Percentiles rank a stretch among this genome's conserved stretches.
phyloP scores from a whole-genome alignment of 2,888 invertebrate species.

The Litoditis marina region DNA sequence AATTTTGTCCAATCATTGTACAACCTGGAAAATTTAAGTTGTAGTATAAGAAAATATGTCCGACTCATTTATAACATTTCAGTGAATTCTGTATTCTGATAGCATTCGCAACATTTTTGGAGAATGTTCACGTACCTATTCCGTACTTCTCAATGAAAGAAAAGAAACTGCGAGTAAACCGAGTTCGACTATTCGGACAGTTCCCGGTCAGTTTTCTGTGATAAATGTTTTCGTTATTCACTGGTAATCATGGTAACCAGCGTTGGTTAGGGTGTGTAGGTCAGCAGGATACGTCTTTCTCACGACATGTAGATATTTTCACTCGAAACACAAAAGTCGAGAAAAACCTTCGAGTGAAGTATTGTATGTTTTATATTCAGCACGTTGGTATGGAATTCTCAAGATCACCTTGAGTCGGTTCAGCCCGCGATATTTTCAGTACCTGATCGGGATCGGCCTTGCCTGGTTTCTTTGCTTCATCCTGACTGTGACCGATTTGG shows the following conservation, averaged over 20 bases:
- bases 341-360: no score
- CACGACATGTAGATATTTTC: no score
- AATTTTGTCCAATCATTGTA: no score
- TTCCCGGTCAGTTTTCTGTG: conserved; percentile 40
- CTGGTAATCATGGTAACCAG: no score
- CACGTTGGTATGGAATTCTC: not conserved
- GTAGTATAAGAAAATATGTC: no score
- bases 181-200: conserved; percentile 44
- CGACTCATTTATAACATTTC: conserved; percentile 15
- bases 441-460: conserved; percentile 45
- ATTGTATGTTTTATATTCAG: no score
- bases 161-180: conserved; percentile 19
- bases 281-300: no score
- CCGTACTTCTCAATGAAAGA: conserved; percentile 32
- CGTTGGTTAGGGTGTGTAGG: no score
- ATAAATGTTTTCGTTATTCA: no score
- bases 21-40: no score
- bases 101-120: conserved; percentile 42
- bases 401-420: not conserved
- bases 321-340: no score
- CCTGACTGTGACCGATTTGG: conserved; percentile 39
- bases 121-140: conserved; percentile 45
- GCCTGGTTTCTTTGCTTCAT: conserved; percentile 47
- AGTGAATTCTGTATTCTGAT: conserved; percentile 47
- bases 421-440: conserved; percentile 28